Base-by-base conservation (phyloP, 2,797 vertebrate genomes). In the Sebastes trivittatus region DNA sequence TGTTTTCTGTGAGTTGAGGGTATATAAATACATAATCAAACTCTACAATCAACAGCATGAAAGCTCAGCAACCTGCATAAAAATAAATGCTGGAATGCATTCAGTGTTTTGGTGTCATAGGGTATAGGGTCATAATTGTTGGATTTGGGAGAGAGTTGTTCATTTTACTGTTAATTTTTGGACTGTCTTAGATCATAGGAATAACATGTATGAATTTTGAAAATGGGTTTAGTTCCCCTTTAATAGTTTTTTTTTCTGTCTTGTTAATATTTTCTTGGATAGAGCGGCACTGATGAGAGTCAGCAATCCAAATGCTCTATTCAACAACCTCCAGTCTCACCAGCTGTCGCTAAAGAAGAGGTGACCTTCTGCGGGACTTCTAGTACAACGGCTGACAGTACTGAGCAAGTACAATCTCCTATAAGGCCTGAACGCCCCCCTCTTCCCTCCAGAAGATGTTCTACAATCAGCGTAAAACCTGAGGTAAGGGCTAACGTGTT, bases 401-500 rank as follows among this genome's bases (percentile, higher is more conserved):
- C 6, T 6, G 64, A 70, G 14, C n/a, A 4, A 20, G 49, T 0
- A 10, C 16, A 32, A 2, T 29, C 65, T n/a, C 25, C 14, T 38
- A 27, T 32, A 0, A 49, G 14, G 6, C 88, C 83, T 25, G 9
- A 49, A 8, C 82, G 77, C 2, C 82, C 83, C 2, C 76, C 77
- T 63, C 67, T 2, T 66, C 74, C 79, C 6, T 2, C 49, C 27
- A 68, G 52, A 13, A 38, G 2, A n/a, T 0, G 3, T 0, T 61
- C 52, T 56, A 1, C 16, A 29, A 36, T 1, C 0, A 72, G 2
- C 9, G 27, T 3, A 2, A 9, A 22, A 54, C n/a, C 46, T 6
- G 32, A 73, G 72, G 91, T 91, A 73, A 59, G 22, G 1, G 4
- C 38, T 42, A 42, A 42, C 14, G 5, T 42, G 38, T 59, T 65